Conservation (phyloP, 2,888 invertebrate species). For the Sabatieria punctata region DNA sequence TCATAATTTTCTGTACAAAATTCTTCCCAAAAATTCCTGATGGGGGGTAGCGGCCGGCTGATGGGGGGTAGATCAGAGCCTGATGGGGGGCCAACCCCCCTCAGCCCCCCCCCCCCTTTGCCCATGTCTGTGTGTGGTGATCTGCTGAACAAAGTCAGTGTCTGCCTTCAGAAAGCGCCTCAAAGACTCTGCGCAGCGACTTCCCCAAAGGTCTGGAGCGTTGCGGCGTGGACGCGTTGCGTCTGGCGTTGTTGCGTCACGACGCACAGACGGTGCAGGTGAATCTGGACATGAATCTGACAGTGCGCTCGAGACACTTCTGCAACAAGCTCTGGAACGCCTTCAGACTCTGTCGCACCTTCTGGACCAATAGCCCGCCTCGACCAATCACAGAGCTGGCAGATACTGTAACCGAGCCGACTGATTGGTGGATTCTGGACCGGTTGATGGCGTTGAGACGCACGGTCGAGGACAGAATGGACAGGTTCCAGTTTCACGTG, state of each 20-base stretch:
- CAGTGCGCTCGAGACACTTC: constrained; percentile 44
- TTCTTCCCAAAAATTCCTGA: too few species aligned
- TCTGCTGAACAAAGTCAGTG: too few species aligned
- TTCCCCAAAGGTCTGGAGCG: constrained; percentile 64
- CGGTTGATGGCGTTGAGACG: constrained; percentile 15
- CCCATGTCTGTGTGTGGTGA: not conserved
- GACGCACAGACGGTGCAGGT: constrained; percentile 44
- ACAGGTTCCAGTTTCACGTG: constrained; percentile 51
- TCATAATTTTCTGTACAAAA: too few species aligned
- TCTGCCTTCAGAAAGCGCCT: constrained; percentile 11
- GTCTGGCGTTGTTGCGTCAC: constrained; percentile 70
- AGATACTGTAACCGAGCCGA: not conserved
- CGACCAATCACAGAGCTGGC: not conserved
- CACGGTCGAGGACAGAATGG: too few species aligned
- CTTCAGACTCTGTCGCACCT: not conserved
- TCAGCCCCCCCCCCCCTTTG: too few species aligned
- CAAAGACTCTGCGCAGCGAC: constrained; percentile 10
- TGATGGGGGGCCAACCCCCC: too few species aligned
- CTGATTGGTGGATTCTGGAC: not conserved
- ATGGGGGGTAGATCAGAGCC: too few species aligned
- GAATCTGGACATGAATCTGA: constrained; percentile 20
- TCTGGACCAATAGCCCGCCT: too few species aligned
- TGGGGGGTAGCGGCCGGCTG: too few species aligned
- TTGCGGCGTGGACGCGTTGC: constrained; percentile 76
- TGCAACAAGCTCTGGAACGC: constrained; percentile 3